These are phyloP conservation scores for Fragum fragum DNA, from an alignment of 2,888 invertebrate species.

Conservation along the genomic window DNA sequence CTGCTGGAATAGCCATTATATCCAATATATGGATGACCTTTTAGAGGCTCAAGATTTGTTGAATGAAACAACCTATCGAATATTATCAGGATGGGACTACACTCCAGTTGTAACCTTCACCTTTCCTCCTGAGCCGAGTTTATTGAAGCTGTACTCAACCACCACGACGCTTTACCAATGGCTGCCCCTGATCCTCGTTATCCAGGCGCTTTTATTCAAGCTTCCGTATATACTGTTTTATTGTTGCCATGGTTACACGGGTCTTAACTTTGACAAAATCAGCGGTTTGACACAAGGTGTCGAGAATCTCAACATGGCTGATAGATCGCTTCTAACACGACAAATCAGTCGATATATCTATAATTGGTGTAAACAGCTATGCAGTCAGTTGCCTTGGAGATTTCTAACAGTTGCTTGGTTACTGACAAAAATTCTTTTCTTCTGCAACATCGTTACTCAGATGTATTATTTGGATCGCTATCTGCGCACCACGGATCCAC, in stretches of 20 bases:
- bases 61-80: background rate
- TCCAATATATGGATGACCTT: background rate
- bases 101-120: background rate
- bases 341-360: constrained; percentile 57
- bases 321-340: constrained; percentile 45
- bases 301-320: constrained; percentile 39
- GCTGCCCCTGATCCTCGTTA: constrained; percentile 55
- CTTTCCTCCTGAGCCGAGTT: background rate
- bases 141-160: constrained; percentile 10
- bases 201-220: constrained; percentile 64
- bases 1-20: constrained; percentile 58
- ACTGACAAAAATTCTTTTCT: constrained; percentile 54
- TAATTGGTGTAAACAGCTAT: constrained; percentile 53
- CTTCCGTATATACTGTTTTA: constrained; percentile 61
- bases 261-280: constrained; percentile 58
- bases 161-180: constrained; percentile 56
- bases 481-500: constrained; percentile 41
- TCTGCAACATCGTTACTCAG: constrained; percentile 52
- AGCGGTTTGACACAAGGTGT: constrained; percentile 53
- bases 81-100: background rate
- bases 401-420: constrained; percentile 52
- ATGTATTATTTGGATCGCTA: constrained; percentile 41
- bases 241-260: constrained; percentile 50
- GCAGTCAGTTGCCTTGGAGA: constrained; percentile 54
- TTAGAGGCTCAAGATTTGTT: background rate